phyloP scores from a whole-genome alignment of 2,113 vertebrate species.

The Pachyramphus minor region DNA sequence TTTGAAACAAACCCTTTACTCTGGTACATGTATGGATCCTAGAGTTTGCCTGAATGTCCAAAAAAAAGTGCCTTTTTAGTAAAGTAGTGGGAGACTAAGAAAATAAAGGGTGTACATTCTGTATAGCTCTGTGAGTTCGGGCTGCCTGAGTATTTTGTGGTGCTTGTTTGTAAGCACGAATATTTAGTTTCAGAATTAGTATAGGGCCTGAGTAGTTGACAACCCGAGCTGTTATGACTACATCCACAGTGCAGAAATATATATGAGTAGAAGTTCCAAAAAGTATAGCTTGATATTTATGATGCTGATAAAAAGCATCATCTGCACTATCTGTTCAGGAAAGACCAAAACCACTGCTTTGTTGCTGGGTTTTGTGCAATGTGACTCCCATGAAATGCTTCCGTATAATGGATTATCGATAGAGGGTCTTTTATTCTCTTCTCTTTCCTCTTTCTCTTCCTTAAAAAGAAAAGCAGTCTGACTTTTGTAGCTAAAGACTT shows the following conservation, averaged over 20 bases:
- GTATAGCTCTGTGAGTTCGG: background rate
- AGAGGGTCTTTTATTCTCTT: background rate
- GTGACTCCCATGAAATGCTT: background rate
- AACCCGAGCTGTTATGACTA: background rate
- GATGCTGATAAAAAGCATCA: background rate
- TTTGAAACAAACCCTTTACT: background rate
- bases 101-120: background rate
- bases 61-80: background rate
- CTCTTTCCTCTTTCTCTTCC: background rate
- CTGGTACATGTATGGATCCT: background rate
- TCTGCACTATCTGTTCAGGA: background rate
- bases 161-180: background rate
- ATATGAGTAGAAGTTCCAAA: background rate
- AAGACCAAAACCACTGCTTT: background rate
- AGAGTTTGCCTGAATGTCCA: background rate
- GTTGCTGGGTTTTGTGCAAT: background rate
- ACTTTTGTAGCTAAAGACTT: background rate
- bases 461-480: background rate
- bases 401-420: background rate
- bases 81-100: background rate
- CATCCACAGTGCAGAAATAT: background rate
- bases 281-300: background rate
- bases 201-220: background rate
- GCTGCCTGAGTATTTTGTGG: background rate
- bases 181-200: constrained; percentile 33